Conservation (phyloP, 2,113 vertebrate species). For the Prunella himalayana region DNA sequence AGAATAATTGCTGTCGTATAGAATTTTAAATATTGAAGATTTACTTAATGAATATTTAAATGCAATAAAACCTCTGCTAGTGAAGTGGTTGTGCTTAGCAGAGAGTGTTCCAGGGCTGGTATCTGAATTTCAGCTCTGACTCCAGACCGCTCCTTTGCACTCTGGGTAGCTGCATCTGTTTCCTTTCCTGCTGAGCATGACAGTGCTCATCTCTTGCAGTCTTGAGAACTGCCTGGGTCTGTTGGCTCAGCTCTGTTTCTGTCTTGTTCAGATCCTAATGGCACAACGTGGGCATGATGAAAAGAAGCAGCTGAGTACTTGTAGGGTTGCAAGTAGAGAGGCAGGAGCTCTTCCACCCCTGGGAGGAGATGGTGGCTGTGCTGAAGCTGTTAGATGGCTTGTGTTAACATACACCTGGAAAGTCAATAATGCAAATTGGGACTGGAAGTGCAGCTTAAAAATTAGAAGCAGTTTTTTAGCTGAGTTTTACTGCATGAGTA, state of each 20-base stretch:
- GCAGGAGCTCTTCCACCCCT: neutral
- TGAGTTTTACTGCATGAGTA: neutral
- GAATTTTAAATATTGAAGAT: conserved; percentile 2
- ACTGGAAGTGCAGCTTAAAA: neutral
- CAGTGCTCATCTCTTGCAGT: neutral
- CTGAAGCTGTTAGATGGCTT: neutral
- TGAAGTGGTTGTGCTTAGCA: neutral
- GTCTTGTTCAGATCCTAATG: neutral
- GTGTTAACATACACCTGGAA: neutral
- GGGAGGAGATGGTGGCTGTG: neutral
- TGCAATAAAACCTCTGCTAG: neutral
- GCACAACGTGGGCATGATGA: neutral
- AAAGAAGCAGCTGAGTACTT: neutral
- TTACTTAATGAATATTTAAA: conserved; percentile 3
- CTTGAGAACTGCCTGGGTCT: neutral
- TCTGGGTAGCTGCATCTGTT: neutral
- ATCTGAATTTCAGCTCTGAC: neutral
- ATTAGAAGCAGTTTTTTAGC: neutral
- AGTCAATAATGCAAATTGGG: neutral
- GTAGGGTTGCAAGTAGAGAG: neutral
- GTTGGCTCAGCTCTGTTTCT: neutral
- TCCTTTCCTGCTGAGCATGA: neutral
- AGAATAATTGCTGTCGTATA: neutral
- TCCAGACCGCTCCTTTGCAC: neutral
- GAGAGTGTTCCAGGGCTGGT: neutral